Evolutionary conservation across 2,797 vertebrate species (phyloP).

Genomic region (Silurus aristotelis): DNA sequence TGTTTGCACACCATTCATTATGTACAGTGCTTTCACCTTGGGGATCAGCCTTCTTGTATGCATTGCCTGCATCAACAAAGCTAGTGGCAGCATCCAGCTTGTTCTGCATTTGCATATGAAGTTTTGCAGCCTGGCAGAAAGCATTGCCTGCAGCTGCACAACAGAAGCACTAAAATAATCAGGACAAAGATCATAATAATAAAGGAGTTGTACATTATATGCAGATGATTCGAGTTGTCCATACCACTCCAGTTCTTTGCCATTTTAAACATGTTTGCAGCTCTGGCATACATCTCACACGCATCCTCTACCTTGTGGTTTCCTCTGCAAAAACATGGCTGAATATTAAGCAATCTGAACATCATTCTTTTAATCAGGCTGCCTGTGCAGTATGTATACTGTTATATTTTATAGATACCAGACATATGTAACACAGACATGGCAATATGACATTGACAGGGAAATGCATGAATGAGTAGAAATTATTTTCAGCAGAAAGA

Average conservation of each 20-base stretch:
- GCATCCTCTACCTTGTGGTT: slow-evolving; percentile 96
- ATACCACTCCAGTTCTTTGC: slow-evolving; percentile 95
- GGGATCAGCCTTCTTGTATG: slow-evolving; percentile 96
- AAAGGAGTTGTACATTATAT: background rate
- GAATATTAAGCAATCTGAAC: background rate
- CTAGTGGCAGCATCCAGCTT: slow-evolving; percentile 96
- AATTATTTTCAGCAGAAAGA: background rate
- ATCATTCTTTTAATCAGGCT: background rate
- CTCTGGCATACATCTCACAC: slow-evolving; percentile 96
- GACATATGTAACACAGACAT: slow-evolving; percentile 3
- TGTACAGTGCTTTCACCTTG: slow-evolving; percentile 76
- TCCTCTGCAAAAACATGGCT: slow-evolving; percentile 73
- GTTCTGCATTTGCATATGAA: slow-evolving; percentile 98
- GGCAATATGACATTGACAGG: slow-evolving; percentile 47
- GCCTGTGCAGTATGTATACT: background rate
- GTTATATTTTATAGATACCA: background rate
- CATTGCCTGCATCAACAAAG: slow-evolving; percentile 96
- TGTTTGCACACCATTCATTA: background rate
- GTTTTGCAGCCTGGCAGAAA: slow-evolving; percentile 93
- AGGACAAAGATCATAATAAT: slow-evolving; percentile 38
- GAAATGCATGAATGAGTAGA: background rate
- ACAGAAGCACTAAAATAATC: slow-evolving; percentile 30
- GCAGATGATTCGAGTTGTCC: background rate
- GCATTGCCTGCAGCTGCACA: slow-evolving; percentile 91
- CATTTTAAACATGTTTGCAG: slow-evolving; percentile 99